phyloP scores from a whole-genome alignment of 35 echinoderm and acorn worm species.

The Anneissia japonica region DNA sequence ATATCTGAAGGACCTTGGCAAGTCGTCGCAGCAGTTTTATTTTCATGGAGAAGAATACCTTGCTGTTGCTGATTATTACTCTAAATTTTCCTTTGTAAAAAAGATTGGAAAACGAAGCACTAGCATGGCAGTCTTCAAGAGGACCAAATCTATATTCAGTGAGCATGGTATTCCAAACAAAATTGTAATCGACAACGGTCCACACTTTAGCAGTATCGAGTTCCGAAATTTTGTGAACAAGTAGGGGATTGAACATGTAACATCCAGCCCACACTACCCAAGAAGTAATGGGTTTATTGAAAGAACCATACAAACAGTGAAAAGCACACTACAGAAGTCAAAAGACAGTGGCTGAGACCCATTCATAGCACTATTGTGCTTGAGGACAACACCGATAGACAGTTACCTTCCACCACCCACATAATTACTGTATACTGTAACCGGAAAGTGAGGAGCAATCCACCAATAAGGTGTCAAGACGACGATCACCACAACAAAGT shows the following conservation, averaged over 20 bases:
- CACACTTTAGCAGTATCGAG: slow-evolving; percentile 9
- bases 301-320: slow-evolving; percentile 10
- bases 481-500: background rate
- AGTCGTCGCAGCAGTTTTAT: slow-evolving; percentile 39
- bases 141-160: slow-evolving; percentile 15
- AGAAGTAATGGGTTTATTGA: slow-evolving; percentile 7
- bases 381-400: too few relatives aligned
- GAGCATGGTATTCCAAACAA: slow-evolving; percentile 31
- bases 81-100: slow-evolving; percentile 34
- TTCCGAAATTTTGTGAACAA: slow-evolving; percentile 32
- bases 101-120: background rate
- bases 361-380: too few relatives aligned
- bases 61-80: slow-evolving; percentile 56
- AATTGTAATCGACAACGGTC: slow-evolving; percentile 41
- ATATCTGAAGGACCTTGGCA: slow-evolving; percentile 48
- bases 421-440: background rate
- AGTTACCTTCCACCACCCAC: too few relatives aligned
- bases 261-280: background rate
- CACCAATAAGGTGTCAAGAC: background rate
- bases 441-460: background rate
- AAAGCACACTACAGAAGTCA: background rate
- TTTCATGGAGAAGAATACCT: slow-evolving; percentile 37
- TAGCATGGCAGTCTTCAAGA: background rate
- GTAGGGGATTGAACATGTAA: slow-evolving; percentile 32
- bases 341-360: too few relatives aligned